Evolutionary conservation across 2,888 invertebrate species (phyloP), one percentile per base, ranked within the genome.

Genomic region (Cheilosia pagana): DNA sequence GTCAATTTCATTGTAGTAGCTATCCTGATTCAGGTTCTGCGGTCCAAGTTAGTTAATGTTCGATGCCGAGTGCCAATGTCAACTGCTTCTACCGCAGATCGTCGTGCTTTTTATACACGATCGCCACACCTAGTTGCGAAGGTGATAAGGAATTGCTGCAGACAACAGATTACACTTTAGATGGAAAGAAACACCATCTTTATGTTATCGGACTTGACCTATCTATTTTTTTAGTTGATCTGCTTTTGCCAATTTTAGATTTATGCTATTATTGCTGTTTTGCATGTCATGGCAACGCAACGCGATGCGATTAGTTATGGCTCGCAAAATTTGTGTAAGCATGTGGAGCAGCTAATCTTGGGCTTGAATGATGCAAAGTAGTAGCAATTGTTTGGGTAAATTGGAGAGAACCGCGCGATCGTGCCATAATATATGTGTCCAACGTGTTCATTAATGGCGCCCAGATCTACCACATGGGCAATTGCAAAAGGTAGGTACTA

Each of bases 1-100:
- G 89, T 88, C 86, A 90, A 71, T 87, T 91, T 91, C 91, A 90
- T 90, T 55, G 35, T 70, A 62, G 62, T 63, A 55, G 79, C 87
- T 87, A 57, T 71, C 87, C 88, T 89, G 87, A 88, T 89, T 87
- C 88, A 87, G 88, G 85, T 88, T 81, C 87, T 77, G 86, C 87
- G 83, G 87, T 89, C 87, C 88, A 89, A 89, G 81, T n/a, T 10
- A 55, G 72, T 39, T 39, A n/a, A 12, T 53, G 62, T 28, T 77
- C 52, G 25, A 57, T 53, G 39, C 57, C 48, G 78, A 53, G 63
- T 59, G 31, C 57, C 63, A 79, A 60, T 60, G 41, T 53, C 65
- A 79, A 85, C 79, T 85, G 79, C 23, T 53, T 72, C 39, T 6
- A 43, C 41, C 59, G 19, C 10, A 23, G 28, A 35, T 21, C 21